Conservation (phyloP, 2,113 vertebrate species). For the Ariopsis seemanni region DNA sequence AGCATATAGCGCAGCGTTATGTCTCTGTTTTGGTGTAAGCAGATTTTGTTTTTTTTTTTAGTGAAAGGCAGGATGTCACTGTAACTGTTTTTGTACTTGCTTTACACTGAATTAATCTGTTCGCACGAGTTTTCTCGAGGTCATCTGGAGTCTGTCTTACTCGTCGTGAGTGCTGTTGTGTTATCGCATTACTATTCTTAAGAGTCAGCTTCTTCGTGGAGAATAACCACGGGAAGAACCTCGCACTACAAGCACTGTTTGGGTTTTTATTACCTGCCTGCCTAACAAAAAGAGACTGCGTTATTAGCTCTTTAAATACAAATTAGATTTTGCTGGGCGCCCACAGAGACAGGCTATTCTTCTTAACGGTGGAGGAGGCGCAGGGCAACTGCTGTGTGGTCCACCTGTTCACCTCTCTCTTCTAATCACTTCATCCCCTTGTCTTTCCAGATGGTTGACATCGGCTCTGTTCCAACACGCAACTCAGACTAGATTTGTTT, state of each 20-base stretch:
- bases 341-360: constrained; percentile 1
- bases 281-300: background rate
- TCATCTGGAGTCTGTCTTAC: background rate
- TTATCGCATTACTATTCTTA: background rate
- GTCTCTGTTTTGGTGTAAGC: background rate
- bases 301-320: constrained; percentile 26
- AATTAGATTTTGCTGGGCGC: constrained; percentile 2
- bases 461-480: background rate
- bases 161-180: background rate
- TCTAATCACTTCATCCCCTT: background rate
- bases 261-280: constrained; percentile 4
- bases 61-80: background rate
- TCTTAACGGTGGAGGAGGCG: background rate
- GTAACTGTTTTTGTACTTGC: background rate
- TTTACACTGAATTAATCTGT: background rate
- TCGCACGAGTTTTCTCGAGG: background rate
- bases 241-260: background rate
- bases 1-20: background rate
- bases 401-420: constrained; percentile 5
- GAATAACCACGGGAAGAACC: background rate
- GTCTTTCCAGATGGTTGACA: background rate
- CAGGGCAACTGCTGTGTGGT: constrained; percentile 25
- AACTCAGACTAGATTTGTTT: background rate
- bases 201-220: background rate
- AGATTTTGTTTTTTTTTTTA: background rate